Evolutionary conservation across 2,113 vertebrate species (phyloP).

Genomic region (Eurystomus gularis): DNA sequence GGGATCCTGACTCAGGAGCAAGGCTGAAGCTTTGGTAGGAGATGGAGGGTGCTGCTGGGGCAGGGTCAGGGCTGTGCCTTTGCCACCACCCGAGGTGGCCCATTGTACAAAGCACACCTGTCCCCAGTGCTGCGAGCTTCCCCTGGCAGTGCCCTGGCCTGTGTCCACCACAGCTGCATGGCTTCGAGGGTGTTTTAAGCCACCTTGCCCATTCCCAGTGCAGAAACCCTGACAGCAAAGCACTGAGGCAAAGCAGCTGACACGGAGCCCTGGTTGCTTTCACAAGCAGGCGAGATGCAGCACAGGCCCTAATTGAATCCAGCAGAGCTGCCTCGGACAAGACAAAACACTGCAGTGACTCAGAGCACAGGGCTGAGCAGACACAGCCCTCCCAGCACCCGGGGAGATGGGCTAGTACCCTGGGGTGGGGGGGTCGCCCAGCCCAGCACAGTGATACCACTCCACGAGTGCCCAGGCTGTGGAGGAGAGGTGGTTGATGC

Average conservation of each 20-base stretch:
- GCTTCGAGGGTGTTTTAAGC: accelerated
- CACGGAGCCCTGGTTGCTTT: neutral
- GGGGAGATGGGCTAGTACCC: neutral
- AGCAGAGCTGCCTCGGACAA: neutral
- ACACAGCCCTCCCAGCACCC: neutral
- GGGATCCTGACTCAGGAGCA: neutral
- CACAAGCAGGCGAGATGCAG: neutral
- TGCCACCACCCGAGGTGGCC: too few relatives aligned
- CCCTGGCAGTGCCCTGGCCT: neutral
- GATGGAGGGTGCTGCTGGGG: too few relatives aligned
- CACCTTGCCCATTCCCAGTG: neutral
- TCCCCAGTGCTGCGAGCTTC: accelerated
- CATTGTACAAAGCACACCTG: too few relatives aligned
- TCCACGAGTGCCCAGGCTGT: too few relatives aligned
- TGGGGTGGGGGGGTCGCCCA: accelerated
- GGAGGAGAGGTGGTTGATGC: neutral
- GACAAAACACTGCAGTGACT: conserved; percentile 9
- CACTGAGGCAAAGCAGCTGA: neutral
- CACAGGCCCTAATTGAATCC: neutral
- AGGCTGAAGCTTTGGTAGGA: neutral
- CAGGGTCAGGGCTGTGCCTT: neutral
- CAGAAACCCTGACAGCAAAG: neutral
- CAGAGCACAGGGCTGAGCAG: neutral
- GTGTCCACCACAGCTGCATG: accelerated
- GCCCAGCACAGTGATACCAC: neutral